Conservation (phyloP, 1,140 invertebrate genomes). For the Drusus annulatus region DNA sequence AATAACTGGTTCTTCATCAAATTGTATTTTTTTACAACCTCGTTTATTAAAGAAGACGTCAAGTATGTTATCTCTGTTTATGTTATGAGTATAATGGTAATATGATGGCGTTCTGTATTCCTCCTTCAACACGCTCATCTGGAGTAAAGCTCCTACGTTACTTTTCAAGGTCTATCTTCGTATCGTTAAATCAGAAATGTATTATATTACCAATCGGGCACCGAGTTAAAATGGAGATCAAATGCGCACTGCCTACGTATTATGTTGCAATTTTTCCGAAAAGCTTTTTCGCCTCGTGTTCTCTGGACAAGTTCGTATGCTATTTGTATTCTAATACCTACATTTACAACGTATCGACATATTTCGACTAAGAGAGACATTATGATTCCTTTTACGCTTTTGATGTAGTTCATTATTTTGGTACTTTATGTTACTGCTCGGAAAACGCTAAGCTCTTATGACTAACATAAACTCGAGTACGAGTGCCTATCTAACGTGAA, state of each 20-base stretch:
- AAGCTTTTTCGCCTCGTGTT: not conserved
- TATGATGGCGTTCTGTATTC: not conserved
- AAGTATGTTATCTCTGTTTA: not conserved
- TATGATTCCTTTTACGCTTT: constrained; percentile 4
- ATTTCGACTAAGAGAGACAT: constrained; percentile 33
- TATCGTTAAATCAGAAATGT: not conserved
- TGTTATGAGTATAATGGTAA: not conserved
- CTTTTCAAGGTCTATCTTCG: not conserved
- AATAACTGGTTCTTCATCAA: constrained; percentile 1
- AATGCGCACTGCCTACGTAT: not conserved
- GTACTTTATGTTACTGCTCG: too few relatives aligned
- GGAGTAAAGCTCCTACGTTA: constrained; percentile 1
- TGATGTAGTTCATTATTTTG: not conserved
- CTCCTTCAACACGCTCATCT: not conserved
- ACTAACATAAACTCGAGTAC: too few relatives aligned
- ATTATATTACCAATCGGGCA: not conserved
- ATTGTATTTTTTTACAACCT: not conserved
- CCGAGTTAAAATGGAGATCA: not conserved
- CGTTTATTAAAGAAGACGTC: not conserved
- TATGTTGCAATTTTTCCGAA: not conserved
- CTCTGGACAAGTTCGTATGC: too few relatives aligned
- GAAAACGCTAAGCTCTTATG: too few relatives aligned
- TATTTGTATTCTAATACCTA: not conserved
- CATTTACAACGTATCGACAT: not conserved
- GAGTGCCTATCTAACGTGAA: too few relatives aligned